phyloP scores from a whole-genome alignment of 2,113 vertebrate genomes.

The Pollachius pollachius region DNA sequence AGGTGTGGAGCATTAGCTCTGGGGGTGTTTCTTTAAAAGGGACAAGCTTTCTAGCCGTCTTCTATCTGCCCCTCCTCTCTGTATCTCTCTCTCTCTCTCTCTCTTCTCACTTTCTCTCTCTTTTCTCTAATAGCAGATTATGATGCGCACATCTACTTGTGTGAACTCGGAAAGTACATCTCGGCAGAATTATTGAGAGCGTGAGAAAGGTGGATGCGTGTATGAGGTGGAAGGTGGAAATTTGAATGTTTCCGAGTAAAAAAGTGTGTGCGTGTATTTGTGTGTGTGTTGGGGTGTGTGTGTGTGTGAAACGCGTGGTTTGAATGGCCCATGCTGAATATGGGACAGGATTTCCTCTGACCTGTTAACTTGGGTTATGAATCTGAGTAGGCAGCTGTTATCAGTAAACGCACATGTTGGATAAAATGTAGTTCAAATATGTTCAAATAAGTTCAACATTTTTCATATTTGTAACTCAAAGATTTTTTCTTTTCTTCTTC shows the following conservation, averaged over 20 bases:
- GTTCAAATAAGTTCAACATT: slow-evolving; percentile 34
- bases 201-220: too few relatives aligned
- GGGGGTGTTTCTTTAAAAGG: slow-evolving; percentile 80
- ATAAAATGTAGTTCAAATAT: slow-evolving; percentile 10
- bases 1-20: slow-evolving; percentile 85
- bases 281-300: background rate
- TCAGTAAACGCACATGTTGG: slow-evolving; percentile 37
- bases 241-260: background rate
- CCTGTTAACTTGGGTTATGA: slow-evolving; percentile 11
- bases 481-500: too few relatives aligned
- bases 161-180: too few relatives aligned
- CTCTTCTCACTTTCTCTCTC: too few relatives aligned
- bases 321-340: slow-evolving; percentile 29
- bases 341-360: slow-evolving; percentile 42
- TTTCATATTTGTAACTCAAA: background rate
- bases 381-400: slow-evolving; percentile 49
- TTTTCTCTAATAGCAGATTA: too few relatives aligned
- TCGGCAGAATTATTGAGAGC: too few relatives aligned
- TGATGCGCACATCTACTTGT: too few relatives aligned
- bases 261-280: slow-evolving; percentile 10
- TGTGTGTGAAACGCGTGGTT: background rate
- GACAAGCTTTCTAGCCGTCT: slow-evolving; percentile 65
- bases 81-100: slow-evolving; percentile 11
- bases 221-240: too few relatives aligned
- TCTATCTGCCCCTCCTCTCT: slow-evolving; percentile 14